phyloP scores from a whole-genome alignment of 2,113 vertebrate genomes.

The Falcunculus frontatus region DNA sequence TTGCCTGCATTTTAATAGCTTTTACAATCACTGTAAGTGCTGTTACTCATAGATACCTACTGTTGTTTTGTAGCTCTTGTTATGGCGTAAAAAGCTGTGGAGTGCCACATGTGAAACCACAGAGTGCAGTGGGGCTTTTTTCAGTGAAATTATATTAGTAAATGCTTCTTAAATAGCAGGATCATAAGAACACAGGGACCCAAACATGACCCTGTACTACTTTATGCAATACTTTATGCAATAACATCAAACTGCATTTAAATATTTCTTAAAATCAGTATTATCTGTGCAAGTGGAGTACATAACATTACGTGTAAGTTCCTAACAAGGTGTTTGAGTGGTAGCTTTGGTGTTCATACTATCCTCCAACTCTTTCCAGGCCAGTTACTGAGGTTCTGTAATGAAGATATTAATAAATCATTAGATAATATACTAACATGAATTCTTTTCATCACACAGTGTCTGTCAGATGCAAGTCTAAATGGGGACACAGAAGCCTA shows the following conservation, averaged over 20 bases:
- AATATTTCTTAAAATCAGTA: background rate
- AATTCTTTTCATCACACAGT: background rate
- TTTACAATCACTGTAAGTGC: background rate
- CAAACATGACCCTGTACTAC: background rate
- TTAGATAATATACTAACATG: background rate
- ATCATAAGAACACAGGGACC: background rate
- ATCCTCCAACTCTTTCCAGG: background rate
- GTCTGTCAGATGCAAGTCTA: background rate
- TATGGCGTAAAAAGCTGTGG: background rate
- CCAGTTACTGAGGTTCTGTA: background rate
- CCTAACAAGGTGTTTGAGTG: background rate
- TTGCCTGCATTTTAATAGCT: constrained; percentile 16
- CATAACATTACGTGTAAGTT: background rate
- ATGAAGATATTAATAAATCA: background rate
- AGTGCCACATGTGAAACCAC: background rate
- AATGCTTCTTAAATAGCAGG: background rate
- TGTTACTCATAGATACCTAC: background rate
- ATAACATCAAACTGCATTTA: background rate
- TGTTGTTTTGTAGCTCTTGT: background rate
- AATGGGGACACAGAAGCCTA: background rate
- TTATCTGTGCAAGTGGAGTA: background rate
- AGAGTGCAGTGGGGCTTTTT: background rate
- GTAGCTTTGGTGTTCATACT: background rate
- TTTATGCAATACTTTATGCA: background rate
- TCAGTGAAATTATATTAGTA: background rate